A percentile compares a stretch with the other conserved stretches of the same genome.
Evolutionary conservation across 2,888 invertebrate genomes (phyloP).

Genomic region (Drosophila birchii): DNA sequence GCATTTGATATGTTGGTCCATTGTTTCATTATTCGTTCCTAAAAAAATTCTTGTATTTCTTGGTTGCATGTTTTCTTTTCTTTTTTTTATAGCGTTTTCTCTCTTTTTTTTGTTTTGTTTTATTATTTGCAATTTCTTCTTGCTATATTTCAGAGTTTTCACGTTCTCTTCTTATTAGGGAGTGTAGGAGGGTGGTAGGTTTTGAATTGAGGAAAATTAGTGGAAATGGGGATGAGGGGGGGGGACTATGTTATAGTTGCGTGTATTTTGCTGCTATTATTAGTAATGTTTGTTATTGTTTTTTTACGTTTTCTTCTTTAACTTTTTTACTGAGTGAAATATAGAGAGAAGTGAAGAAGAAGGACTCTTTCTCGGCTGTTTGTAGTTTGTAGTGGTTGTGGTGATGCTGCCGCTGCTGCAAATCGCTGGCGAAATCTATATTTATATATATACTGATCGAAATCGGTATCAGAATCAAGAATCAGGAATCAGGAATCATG

Average conservation of each 20-base stretch:
- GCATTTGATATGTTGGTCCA: constrained; percentile 83
- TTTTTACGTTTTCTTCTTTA: constrained; percentile 6
- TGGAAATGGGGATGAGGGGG: neutral
- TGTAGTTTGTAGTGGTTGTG: constrained; percentile 42
- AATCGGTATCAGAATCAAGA: constrained; percentile 8
- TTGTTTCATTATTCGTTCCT: constrained; percentile 83
- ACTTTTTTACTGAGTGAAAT: constrained; percentile 52
- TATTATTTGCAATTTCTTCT: constrained; percentile 24
- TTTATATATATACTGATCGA: neutral
- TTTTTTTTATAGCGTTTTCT: constrained; percentile 4
- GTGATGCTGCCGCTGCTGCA: constrained; percentile 18
- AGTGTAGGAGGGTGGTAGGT: constrained; percentile 7
- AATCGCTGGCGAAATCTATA: constrained; percentile 11
- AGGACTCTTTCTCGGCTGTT: constrained; percentile 31
- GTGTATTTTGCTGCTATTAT: constrained; percentile 41
- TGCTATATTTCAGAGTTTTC: constrained; percentile 20
- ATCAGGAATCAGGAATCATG: neutral
- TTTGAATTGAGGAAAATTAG: constrained; percentile 7
- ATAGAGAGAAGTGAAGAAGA: constrained; percentile 26
- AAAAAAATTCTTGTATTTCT: constrained; percentile 72
- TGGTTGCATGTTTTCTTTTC: constrained; percentile 24
- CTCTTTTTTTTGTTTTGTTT: constrained; percentile 21
- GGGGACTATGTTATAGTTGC: constrained; percentile 32
- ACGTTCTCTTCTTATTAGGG: constrained; percentile 14
- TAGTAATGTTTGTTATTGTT: constrained; percentile 24